Base-by-base conservation (phyloP, 1,140 invertebrate species). In the Drosophila novamexicana region DNA sequence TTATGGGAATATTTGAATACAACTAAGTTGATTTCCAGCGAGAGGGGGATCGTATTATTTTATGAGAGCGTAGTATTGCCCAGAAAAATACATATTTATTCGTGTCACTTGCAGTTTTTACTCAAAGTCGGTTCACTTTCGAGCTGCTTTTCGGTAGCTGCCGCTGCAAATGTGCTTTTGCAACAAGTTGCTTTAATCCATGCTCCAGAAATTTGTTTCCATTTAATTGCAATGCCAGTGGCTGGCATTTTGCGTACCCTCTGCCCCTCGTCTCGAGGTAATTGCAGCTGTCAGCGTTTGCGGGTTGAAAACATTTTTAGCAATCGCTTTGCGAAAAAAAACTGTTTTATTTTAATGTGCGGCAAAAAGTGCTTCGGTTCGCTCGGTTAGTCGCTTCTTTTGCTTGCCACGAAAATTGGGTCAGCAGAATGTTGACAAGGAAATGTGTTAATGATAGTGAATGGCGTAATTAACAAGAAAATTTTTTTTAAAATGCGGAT, bases 361-460 rank as follows among this genome's bases (percentile, higher is more conserved):
- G 32, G 62, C 47, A 52, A 65, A 63, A 70, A 59, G 16, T 8
- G 22, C 58, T 69, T 53, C 37, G 39, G 14, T 66, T 50, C 8
- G 37, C 39, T 52, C 40, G 54, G 70, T 73, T 74, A 74, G 57
- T 62, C 18, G 34, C 56, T 82, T 67, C 68, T 73, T 69, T 79
- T 69, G 65, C 61, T 73, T 74, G 71, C 65, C 53, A 62, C 7
- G 44, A 53, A 74, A 84, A 85, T 77, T 81, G 81, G 81, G 77
- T 81, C 81, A 84, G 44, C 62, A 81, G 76, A 83, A 83, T 67
- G 76, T 84, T 83, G 81, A 83, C 81, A 69, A 69, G 75, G 68
- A 85, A 84, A 84, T 84, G 81, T 84, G 74, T 84, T 85, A 84
- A 84, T 81, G 81, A 70, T 84, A 77, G 69, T 58, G 62, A 84